A percentile compares a stretch with the other conserved stretches of the same genome.
Conservation (phyloP, 2,888 invertebrate species). For the Ariolimax columbianus region DNA sequence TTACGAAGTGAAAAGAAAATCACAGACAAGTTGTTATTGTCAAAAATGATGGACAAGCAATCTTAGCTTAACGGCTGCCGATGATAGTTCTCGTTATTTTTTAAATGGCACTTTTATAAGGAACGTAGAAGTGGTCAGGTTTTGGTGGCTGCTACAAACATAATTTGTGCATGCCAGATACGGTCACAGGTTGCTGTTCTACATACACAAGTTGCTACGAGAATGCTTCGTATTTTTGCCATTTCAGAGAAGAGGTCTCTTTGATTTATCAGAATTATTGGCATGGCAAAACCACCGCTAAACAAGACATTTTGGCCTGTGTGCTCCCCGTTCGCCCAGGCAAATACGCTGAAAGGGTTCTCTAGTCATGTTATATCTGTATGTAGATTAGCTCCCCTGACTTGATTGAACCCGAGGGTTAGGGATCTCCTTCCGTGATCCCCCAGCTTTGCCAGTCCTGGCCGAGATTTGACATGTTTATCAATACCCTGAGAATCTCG, state of each 20-base stretch:
- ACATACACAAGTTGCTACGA: background rate
- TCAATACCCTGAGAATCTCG: constrained; percentile 35
- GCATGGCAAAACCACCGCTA: background rate
- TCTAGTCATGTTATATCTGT: constrained; percentile 42
- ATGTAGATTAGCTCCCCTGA: constrained; percentile 46
- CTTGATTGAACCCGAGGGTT: constrained; percentile 35
- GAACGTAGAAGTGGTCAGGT: too few relatives aligned
- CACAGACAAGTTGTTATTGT: too few relatives aligned
- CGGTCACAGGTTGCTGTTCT: background rate
- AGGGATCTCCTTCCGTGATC: constrained; percentile 12
- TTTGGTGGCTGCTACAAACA: background rate
- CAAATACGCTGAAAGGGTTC: too few relatives aligned
- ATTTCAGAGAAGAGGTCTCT: background rate
- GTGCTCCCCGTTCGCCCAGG: background rate
- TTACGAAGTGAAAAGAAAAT: too few relatives aligned
- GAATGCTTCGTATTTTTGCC: background rate
- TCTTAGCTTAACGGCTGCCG: too few relatives aligned
- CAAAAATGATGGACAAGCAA: too few relatives aligned
- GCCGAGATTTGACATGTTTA: constrained; percentile 39
- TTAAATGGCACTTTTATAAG: background rate
- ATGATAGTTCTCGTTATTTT: too few relatives aligned
- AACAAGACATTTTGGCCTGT: constrained; percentile 22
- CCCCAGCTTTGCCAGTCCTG: constrained; percentile 9
- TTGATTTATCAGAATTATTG: constrained; percentile 13
- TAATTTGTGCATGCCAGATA: background rate